These are phyloP conservation scores for Andrena flavipes DNA, from an alignment of 2,888 invertebrate genomes.

Conservation along the genomic window DNA sequence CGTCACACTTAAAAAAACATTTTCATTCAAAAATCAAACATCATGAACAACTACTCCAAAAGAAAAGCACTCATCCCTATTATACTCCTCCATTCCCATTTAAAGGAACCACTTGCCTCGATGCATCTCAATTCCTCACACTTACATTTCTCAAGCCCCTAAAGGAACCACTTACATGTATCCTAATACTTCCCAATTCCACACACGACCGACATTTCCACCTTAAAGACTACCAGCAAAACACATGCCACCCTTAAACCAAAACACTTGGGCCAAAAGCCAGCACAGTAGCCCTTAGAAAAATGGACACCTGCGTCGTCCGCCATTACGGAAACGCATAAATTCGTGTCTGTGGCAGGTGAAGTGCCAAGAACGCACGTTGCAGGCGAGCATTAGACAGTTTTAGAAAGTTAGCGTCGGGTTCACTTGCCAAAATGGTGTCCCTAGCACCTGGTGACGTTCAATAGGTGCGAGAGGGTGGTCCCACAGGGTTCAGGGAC, in stretches of 20 bases:
- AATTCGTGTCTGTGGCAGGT: slow-evolving; percentile 21
- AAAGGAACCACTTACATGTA: no score
- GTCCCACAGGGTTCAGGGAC: not conserved
- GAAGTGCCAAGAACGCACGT: slow-evolving; percentile 7
- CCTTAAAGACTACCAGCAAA: no score
- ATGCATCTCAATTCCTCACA: no score
- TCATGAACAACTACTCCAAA: no score
- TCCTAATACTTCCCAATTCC: no score
- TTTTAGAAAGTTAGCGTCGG: slow-evolving; percentile 35
- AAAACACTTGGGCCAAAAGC: not conserved
- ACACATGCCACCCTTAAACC: not conserved
- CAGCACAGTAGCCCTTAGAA: not conserved
- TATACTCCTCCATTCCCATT: no score
- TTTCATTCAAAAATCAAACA: no score
- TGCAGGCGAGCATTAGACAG: slow-evolving; percentile 22
- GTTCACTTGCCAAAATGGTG: slow-evolving; percentile 18
- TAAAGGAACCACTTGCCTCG: no score
- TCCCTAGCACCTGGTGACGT: not conserved
- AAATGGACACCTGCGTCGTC: not conserved
- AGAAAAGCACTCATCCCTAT: no score
- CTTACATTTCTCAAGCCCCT: no score
- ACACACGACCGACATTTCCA: no score
- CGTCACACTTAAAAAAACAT: no score
- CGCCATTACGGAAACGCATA: slow-evolving; percentile 13
- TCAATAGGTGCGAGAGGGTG: not conserved